A percentile compares a stretch with the other conserved stretches of the same genome.
Conservation (phyloP, 2,113 vertebrate species). For the Leptobrachium ailaonicum region DNA sequence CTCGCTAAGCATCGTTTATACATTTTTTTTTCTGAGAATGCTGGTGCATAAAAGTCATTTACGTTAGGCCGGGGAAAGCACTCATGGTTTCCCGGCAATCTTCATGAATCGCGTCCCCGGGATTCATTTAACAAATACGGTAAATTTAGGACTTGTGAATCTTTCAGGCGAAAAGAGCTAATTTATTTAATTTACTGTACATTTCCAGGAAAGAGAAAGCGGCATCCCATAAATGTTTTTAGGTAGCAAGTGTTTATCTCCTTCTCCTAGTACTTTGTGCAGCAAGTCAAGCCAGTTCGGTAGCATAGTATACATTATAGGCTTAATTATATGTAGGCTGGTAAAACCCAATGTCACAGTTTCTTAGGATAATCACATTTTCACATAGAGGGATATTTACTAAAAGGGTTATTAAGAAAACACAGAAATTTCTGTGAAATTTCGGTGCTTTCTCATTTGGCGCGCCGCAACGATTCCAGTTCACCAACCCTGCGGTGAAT, state of each 20-base stretch:
- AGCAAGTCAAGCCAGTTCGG: too few species aligned
- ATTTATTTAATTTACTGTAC: constrained; percentile 6
- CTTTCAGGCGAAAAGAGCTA: constrained; percentile 4
- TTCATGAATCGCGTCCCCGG: not conserved
- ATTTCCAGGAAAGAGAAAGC: not conserved
- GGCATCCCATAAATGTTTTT: not conserved
- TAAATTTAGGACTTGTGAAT: not conserved
- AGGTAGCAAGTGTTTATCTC: not conserved
- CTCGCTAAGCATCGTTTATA: constrained; percentile 31
- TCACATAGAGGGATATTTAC: too few species aligned
- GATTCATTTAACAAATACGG: not conserved
- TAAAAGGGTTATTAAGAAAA: too few species aligned
- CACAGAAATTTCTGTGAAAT: too few species aligned
- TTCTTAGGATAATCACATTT: too few species aligned
- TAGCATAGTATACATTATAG: too few species aligned
- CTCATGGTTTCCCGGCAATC: not conserved
- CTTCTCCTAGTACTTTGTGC: not conserved
- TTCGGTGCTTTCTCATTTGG: too few species aligned
- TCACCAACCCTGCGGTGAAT: too few species aligned
- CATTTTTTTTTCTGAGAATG: constrained; percentile 15
- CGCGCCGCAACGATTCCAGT: too few species aligned
- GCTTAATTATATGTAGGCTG: too few species aligned
- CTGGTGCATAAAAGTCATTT: constrained; percentile 9
- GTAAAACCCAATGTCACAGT: too few species aligned
- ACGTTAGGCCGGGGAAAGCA: constrained; percentile 10